Evolutionary conservation across 2,113 vertebrate genomes (phyloP), one percentile per base, ranked within the genome.

Genomic region (Piprites chloris): DNA sequence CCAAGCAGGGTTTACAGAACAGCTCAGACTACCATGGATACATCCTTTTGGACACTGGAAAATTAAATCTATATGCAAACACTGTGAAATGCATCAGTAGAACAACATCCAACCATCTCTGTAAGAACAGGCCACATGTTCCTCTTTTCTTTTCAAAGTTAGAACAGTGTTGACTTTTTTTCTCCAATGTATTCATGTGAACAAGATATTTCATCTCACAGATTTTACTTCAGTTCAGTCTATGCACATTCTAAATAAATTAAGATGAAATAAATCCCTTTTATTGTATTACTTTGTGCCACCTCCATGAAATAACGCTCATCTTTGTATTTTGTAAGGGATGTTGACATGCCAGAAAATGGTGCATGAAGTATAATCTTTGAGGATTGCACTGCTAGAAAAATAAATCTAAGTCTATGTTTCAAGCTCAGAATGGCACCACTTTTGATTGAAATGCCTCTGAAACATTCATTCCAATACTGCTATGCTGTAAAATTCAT

Each of bases 191-290:
- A 97, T 98, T 97, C 92, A 89, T 91, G 85, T 87, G 96, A 97
- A 97, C 61, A 89, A 97, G 91, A 97, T 97, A 98, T 97, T 97
- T 97, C 97, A 97, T 97, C 91, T 95, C 94, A 85, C 94, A 89
- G 95, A 97, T 97, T 98, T 98, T 97, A 97, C 82, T 95, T 91
- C 96, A 92, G 97, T 97, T 98, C 95, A 42, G 96, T 96, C 95
- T 94, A 93, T 85, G 97, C 96, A 97, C 97, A 97, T 98, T 98
- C 98, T 97, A 98, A 97, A 98, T 97, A 98, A 98, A 98, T 98
- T 98, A 98, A 97, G 97, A 97, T 94, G 82, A 97, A 97, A 98
- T 98, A 98, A 98, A 98, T 98, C 97, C 91, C 89, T 96, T 98
- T 98, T 98, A 98, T 98, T 97, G 94, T 97, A 98, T 97, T 97